Base-by-base conservation (phyloP, 1,140 invertebrate species). In the Hesperophylax magnus region DNA sequence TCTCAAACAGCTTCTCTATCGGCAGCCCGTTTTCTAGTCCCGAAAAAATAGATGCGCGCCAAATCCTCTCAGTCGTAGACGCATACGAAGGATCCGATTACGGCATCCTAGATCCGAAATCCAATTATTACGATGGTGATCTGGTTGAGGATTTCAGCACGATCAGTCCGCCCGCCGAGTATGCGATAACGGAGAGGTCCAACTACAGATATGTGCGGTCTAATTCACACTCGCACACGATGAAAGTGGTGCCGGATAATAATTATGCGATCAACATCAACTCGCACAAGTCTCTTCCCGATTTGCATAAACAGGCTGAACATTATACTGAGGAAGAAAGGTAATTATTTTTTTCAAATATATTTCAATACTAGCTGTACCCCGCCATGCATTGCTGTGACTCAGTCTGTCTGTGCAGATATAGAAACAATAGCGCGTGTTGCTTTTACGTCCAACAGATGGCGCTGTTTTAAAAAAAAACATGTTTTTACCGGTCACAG, bases 281-380 rank as follows among this genome's bases (percentile, higher is more conserved):
- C 83, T 92, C 94, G 85, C 95, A 97, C 89, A 97, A 97, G 87
- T 96, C 95, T 22, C 89, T 97, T 83, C 96, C 96, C 0, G 95
- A 97, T 88, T 88, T 97, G 39, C 95, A 94, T 83, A 93, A 93
- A 11, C 93, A 93, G 83, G 92, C 92, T 1, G 85, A 88, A 24
- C 86, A 86, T 60, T 90, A 88, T 76, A 84, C 87, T 0, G 89
- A 89, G 84, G 88, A 76, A 71, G 83, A 77, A 72, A 79, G 79
- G 83, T 82, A 61, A 47, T 47, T 47, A 47, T 47, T 47, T 8
- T 47, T 47, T 1, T 47, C 14, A 9, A 1, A 8, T 5, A 8
- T 9, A 31, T 31, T 31, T n/a, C n/a, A n/a, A n/a, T n/a, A n/a
- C n/a, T n/a, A n/a, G n/a, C n/a, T n/a, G n/a, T n/a, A n/a, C n/a